Evolutionary conservation across 1,140 invertebrate species (phyloP), one percentile per base, ranked within the genome.

Genomic region (Microplitis mediator): DNA sequence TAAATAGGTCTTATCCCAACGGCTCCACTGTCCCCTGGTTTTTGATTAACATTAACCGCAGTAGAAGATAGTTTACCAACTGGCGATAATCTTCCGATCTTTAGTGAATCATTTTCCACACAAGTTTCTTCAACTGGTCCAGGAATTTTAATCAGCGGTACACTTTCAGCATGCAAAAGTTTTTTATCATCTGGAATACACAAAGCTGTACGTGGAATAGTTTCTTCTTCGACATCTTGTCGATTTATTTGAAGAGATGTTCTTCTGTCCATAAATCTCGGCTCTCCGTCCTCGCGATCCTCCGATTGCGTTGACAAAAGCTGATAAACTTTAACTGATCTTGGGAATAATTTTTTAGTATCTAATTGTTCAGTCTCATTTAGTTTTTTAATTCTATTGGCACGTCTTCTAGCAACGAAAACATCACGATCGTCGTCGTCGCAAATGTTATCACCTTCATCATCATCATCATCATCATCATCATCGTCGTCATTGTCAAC

Each of bases 1-100:
- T 91, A 94, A 78, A 94, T 93, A 35, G 91, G 91, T 74, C 92
- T 83, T 2, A 79, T 72, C 23, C 72, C 77, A 3, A 79, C 73
- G 9, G 16, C 60, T 36, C 58, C 71, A 13, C 50, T 54, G 45
- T 78, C 78, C 3, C 60, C 76, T 1, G 74, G 64, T 58, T 61
- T 75, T 14, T 78, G 76, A 4, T 63, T 73, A 5, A 77, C 52
- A 8, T 72, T 75, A 4, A 76, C 82, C 4, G 73, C 77, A 6
- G 80, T 67, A 1, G 77, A 78, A 0, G 78, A 79, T 4, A 78
- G 67, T 65, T 79, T 84, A 39, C 75, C 79, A 4, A 77, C 62
- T n/a, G 76, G 65, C 66, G 78, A 66, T 32, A 52, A 36, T 65
- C 35, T 8, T 13, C 35, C 31, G 9, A 45, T 34, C 9, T 16